Conservation (phyloP, 2,888 invertebrate species). For the Homarus gammarus region DNA sequence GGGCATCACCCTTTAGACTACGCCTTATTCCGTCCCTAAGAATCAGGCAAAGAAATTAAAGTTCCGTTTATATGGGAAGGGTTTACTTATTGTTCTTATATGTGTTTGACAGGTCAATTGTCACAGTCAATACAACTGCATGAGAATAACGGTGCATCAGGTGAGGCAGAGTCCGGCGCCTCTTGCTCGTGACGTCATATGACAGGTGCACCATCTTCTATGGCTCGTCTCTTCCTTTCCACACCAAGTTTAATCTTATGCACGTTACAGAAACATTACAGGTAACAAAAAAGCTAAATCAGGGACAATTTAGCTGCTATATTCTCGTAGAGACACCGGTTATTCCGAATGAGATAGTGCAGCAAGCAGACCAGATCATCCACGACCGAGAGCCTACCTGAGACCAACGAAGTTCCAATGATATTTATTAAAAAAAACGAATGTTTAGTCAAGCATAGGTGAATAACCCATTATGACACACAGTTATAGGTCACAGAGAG, state of each 20-base stretch:
- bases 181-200: conserved; percentile 59
- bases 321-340: neutral
- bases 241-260: neutral
- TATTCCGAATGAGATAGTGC: neutral
- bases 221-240: neutral
- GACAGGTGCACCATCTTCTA: conserved; percentile 60
- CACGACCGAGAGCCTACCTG: conserved; percentile 46
- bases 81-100: neutral
- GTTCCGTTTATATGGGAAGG: neutral
- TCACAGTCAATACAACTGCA: neutral
- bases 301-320: neutral
- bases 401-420: conserved; percentile 51
- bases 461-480: neutral
- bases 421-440: conserved; percentile 18
- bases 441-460: neutral
- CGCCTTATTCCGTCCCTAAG: conserved; percentile 14
- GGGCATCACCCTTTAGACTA: conserved; percentile 35
- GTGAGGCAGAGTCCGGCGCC: conserved; percentile 44
- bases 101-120: neutral
- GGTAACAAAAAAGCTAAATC: conserved; percentile 4
- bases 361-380: conserved; percentile 18
- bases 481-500: neutral
- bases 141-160: conserved; percentile 43
- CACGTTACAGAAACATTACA: neutral
- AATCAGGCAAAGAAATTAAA: neutral